Evolutionary conservation across 2,888 invertebrate species (phyloP).

Genomic region (Alsophila aescularia): DNA sequence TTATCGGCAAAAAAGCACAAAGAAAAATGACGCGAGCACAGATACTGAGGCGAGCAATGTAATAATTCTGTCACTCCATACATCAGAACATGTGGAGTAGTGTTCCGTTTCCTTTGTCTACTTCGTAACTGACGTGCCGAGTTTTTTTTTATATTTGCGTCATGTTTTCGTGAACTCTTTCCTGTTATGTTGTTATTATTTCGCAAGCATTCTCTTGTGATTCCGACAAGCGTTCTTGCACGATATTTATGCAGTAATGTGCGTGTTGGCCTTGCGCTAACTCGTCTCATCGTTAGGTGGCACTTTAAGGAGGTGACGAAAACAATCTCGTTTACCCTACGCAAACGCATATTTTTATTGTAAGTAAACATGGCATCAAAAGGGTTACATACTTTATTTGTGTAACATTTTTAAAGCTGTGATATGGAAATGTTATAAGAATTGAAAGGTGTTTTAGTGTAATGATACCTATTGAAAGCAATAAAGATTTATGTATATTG

Average conservation of each 20-base stretch:
- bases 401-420: too few species aligned
- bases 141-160: conserved; percentile 11
- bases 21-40: conserved; percentile 5
- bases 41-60: background rate
- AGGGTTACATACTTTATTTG: background rate
- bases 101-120: conserved; percentile 5
- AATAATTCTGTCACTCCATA: conserved; percentile 18
- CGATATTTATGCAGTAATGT: background rate
- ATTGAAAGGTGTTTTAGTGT: too few species aligned
- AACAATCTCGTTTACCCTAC: conserved; percentile 3
- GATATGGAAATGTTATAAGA: too few species aligned
- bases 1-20: conserved; percentile 1
- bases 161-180: conserved; percentile 8
- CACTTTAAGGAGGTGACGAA: background rate
- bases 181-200: conserved; percentile 2
- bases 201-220: background rate
- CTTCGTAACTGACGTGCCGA: conserved; percentile 7
- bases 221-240: background rate
- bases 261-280: background rate
- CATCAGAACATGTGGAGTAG: background rate
- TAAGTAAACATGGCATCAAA: background rate
- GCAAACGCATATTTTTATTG: conserved; percentile 2
- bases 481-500: too few species aligned
- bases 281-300: conserved; percentile 1
- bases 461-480: too few species aligned